A percentile compares a stretch with the other conserved stretches of the same genome.
Evolutionary conservation across 2,888 invertebrate species (phyloP).

Genomic region (Zaprionus lineosus): DNA sequence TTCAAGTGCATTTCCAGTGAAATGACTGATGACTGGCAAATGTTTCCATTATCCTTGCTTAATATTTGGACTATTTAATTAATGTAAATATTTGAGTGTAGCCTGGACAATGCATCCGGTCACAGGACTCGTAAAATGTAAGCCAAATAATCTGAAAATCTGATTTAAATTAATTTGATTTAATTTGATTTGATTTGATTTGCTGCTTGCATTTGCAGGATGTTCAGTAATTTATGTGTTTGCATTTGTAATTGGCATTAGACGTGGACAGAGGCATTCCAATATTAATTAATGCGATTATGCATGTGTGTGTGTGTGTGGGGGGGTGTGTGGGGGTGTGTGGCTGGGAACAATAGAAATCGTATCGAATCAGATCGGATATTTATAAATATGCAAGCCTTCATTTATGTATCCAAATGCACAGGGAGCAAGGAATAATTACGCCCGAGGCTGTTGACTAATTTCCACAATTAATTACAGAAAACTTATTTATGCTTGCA

Average conservation of each 20-base stretch:
- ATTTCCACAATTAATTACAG: slow-evolving; percentile 43
- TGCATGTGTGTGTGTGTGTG: not conserved
- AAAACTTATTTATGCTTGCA: slow-evolving; percentile 6
- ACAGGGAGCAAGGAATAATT: slow-evolving; percentile 6
- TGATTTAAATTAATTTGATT: slow-evolving; percentile 21
- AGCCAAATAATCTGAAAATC: slow-evolving; percentile 5
- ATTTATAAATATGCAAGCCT: not conserved
- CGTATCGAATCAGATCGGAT: not conserved
- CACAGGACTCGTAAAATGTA: too few relatives aligned
- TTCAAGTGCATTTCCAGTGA: too few relatives aligned
- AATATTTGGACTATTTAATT: slow-evolving; percentile 8
- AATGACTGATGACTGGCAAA: too few relatives aligned
- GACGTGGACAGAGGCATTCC: slow-evolving; percentile 13
- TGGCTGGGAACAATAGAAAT: not conserved
- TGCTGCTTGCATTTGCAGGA: not conserved
- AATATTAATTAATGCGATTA: slow-evolving; percentile 11
- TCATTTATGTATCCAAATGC: not conserved
- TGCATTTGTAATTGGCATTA: not conserved
- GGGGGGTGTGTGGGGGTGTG: too few relatives aligned
- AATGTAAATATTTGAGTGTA: slow-evolving; percentile 27
- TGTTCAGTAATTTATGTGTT: not conserved
- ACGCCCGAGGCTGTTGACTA: slow-evolving; percentile 32
- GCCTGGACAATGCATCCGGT: slow-evolving; percentile 34
- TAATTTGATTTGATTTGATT: slow-evolving; percentile 22
- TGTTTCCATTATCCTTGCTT: too few relatives aligned